Evolutionary conservation across 1,140 invertebrate species (phyloP).

Genomic region (Euschistus heros): DNA sequence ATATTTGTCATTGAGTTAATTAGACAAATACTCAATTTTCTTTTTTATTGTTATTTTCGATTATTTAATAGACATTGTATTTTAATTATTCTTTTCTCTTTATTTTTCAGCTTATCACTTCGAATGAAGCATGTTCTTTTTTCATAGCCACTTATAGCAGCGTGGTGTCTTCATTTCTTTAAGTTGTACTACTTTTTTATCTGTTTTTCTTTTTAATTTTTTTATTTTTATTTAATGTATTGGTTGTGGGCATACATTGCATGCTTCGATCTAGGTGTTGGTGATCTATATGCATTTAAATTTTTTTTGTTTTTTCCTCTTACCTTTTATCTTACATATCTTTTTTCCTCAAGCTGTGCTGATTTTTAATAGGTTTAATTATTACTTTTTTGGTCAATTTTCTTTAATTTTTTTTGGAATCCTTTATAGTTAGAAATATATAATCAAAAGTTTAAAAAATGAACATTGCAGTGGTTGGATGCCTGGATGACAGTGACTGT

Average conservation of each 20-base stretch:
- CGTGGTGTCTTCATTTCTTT: conserved; percentile 11
- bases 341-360: conserved; percentile 14
- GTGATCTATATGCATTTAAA: neutral
- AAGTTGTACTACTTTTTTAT: neutral
- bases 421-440: neutral
- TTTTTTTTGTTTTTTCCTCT: conserved; percentile 22
- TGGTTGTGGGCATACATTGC: conserved; percentile 15
- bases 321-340: conserved; percentile 11
- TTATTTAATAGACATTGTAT: neutral
- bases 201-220: conserved; percentile 9
- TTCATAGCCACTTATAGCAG: neutral
- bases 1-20: no score
- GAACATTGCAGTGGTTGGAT: conserved; percentile 49
- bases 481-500: conserved; percentile 57
- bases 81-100: conserved; percentile 20
- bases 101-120: conserved; percentile 17
- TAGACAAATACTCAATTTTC: neutral
- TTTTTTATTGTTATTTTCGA: neutral
- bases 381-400: neutral
- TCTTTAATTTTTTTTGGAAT: neutral
- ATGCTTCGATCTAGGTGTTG: conserved; percentile 16
- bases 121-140: conserved; percentile 22
- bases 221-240: conserved; percentile 15
- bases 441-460: conserved; percentile 2
- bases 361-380: conserved; percentile 2